Conservation (phyloP, 2,113 vertebrate genomes). For the Artemisiospiza belli region DNA sequence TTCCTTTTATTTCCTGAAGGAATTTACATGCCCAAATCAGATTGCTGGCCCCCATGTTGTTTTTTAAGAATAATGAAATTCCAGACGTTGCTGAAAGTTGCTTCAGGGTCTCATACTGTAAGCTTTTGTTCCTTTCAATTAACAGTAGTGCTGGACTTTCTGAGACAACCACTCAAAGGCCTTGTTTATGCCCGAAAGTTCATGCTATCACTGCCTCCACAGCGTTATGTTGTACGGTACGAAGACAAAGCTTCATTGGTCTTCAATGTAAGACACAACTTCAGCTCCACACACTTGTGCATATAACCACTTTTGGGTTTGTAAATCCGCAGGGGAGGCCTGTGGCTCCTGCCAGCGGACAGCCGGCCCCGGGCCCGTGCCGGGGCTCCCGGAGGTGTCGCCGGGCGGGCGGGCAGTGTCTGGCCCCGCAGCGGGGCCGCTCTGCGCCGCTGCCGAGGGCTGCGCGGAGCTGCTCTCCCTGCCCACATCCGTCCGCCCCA, state of each 20-base stretch:
- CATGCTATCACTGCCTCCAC: background rate
- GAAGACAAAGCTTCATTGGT: background rate
- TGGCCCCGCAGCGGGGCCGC: background rate
- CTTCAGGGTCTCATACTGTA: background rate
- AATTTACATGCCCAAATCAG: background rate
- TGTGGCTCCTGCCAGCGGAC: background rate
- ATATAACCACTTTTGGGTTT: background rate
- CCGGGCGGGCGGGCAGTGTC: background rate
- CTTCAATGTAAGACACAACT: fast-evolving
- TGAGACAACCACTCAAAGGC: background rate
- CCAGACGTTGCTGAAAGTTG: background rate
- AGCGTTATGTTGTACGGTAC: fast-evolving
- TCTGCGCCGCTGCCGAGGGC: background rate
- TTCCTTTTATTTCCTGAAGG: background rate
- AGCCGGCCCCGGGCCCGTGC: fast-evolving
- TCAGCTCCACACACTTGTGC: background rate
- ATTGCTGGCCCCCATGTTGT: background rate
- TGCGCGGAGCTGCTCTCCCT: background rate
- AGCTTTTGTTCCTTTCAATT: conserved; percentile 19
- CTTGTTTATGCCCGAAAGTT: background rate
- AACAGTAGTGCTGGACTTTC: background rate
- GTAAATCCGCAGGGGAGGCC: background rate
- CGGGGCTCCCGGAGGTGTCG: background rate
- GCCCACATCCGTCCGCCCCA: background rate
- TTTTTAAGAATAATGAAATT: background rate